Percentiles rank a stretch among this genome's conserved stretches.
Evolutionary conservation across 2,888 invertebrate species (phyloP).

Genomic region (Oegoconia quadripuncta): DNA sequence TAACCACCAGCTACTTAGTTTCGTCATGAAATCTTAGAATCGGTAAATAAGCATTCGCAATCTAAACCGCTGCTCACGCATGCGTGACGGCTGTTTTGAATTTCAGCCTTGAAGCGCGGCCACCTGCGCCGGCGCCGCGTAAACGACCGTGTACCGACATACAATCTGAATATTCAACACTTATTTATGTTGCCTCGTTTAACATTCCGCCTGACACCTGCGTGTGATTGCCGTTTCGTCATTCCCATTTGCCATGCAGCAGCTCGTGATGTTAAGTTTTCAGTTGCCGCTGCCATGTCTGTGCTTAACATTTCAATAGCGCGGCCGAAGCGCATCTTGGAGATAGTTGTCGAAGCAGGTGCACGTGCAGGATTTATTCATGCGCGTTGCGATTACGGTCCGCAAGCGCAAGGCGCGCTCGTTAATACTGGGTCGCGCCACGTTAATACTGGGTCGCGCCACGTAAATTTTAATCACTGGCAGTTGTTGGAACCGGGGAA

Average conservation of each 20-base stretch:
- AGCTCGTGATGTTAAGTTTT: conserved; percentile 25
- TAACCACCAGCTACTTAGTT: conserved; percentile 13
- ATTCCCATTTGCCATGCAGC: conserved; percentile 34
- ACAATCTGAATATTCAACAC: conserved; percentile 78
- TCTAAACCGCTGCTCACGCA: conserved; percentile 66
- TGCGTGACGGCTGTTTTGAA: conserved; percentile 78
- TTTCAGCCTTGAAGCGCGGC: conserved; percentile 79
- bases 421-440: conserved; percentile 75
- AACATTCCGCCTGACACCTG: conserved; percentile 71
- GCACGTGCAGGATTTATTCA: conserved; percentile 74
- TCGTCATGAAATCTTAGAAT: conserved; percentile 33
- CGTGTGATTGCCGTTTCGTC: conserved; percentile 57
- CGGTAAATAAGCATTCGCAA: conserved; percentile 47
- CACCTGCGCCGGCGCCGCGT: conserved; percentile 82
- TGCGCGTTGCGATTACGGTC: conserved; percentile 58
- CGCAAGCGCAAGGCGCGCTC: conserved; percentile 64
- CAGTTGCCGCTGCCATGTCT: conserved; percentile 6
- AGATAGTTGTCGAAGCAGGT: conserved; percentile 48
- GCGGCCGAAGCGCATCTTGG: conserved; percentile 2
- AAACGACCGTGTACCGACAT: conserved; percentile 77
- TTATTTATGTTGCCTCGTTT: conserved; percentile 68
- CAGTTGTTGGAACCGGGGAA: conserved; percentile 71
- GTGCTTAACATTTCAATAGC: background rate
- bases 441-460: conserved; percentile 75
- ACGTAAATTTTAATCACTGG: conserved; percentile 78